Base-by-base conservation (phyloP, 1,140 invertebrate genomes). In the Bombus impatiens region DNA sequence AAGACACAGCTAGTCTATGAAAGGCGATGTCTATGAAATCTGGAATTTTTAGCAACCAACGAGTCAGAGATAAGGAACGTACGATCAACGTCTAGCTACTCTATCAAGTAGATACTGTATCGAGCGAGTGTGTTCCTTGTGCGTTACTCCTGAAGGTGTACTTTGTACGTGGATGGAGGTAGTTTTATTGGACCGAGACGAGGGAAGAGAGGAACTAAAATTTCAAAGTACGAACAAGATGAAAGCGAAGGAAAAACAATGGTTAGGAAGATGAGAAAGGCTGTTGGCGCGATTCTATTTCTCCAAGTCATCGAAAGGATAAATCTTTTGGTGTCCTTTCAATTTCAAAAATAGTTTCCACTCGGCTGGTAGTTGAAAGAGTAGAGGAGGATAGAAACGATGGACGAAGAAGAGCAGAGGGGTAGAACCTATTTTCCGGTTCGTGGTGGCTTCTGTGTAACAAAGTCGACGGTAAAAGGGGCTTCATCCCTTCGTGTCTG, bases 401-500 rank as follows among this genome's bases (percentile, higher is more conserved):
- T n/a, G 68, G 65, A 53, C 80, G 78, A 72, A 78, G 67, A 88
- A 84, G 82, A 75, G 86, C 25, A 67, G 47, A 85, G 82, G 79
- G 71, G 84, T 62, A 68, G 78, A 87, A 81, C 74, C 90, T 92
- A 92, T 93, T 91, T 91, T 91, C 90, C 89, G 89, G 87, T 90
- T 80, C 47, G 87, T 68, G 89, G 89, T 89, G 74, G 77, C 87
- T 88, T 84, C 81, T 86, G 88, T 85, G 87, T 90, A 92, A 92
- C 90, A 91, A 92, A 92, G 90, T 92, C 84, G 84, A 71, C 79
- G 82, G 86, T 88, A 92, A 90, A 92, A 86, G 88, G 82, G 74
- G 90, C 80, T 82, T 79, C 86, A 89, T 83, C 89, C 89, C 85
- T 87, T 89, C 86, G 70, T 91, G 89, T 92, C 91, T 91, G 92